Conservation (phyloP, 1,140 invertebrate species). For the Brachionus asplanchnoidis region DNA sequence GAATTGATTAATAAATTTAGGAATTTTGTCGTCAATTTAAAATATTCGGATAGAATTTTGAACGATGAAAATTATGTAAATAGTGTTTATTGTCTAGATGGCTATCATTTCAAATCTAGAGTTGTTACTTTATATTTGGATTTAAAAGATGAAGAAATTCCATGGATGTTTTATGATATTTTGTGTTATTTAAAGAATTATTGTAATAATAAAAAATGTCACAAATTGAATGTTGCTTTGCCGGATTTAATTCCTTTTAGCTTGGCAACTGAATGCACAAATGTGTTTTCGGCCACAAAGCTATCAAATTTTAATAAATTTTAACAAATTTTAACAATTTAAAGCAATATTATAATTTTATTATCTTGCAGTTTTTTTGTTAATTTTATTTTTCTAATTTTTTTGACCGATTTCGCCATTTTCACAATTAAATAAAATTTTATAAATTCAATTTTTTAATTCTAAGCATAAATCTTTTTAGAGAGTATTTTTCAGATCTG, state of each 20-base stretch:
- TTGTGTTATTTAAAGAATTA: constrained; percentile 30
- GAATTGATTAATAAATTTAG: not conserved
- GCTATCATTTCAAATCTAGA: not conserved
- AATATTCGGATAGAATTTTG: not conserved
- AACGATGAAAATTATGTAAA: not conserved
- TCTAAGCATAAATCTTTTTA: not conserved
- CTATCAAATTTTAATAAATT: not conserved
- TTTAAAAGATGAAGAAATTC: constrained; percentile 10
- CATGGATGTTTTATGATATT: constrained; percentile 26
- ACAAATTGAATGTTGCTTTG: not conserved
- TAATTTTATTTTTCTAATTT: not conserved
- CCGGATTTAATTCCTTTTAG: not conserved
- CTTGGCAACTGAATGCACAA: not conserved
- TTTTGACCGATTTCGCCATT: not conserved
- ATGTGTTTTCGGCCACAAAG: not conserved
- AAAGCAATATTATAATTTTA: not conserved
- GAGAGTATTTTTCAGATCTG: not conserved
- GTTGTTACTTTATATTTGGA: not conserved
- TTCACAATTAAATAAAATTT: not conserved
- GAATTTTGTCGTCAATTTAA: not conserved
- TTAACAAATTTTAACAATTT: not conserved
- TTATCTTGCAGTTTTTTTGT: not conserved
- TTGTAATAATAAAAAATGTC: not conserved
- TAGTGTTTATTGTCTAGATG: not conserved
- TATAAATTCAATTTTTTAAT: not conserved